Percentiles rank a stretch among this genome's conserved stretches.
Evolutionary conservation across 2,797 vertebrate genomes (phyloP).

Genomic region (Acanthurus leucopareius): DNA sequence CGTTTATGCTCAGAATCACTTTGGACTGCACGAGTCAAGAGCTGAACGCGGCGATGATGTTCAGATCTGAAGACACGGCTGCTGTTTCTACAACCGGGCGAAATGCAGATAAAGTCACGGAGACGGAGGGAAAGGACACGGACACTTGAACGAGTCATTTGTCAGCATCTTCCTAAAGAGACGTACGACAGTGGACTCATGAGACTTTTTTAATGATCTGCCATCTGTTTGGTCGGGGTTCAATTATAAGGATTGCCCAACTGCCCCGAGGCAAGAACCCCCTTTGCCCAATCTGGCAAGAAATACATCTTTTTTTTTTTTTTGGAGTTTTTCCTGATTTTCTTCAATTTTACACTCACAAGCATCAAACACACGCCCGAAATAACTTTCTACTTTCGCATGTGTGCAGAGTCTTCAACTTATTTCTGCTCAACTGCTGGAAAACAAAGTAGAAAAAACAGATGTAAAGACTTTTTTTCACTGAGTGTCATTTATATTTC

Average conservation of each 20-base stretch:
- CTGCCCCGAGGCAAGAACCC: too few relatives aligned
- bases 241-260: too few relatives aligned
- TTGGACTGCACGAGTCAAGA: slow-evolving; percentile 5
- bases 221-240: neutral
- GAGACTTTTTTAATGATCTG: neutral
- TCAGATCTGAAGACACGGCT: neutral
- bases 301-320: too few relatives aligned
- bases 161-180: neutral
- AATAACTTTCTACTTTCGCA: neutral
- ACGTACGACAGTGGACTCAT: too few relatives aligned
- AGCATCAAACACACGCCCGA: too few relatives aligned
- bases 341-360: neutral
- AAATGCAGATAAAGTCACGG: neutral
- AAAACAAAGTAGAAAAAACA: neutral
- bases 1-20: slow-evolving; percentile 8
- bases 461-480: neutral
- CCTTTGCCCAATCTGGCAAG: too few relatives aligned
- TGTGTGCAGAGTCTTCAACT: too few relatives aligned
- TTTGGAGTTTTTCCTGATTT: too few relatives aligned
- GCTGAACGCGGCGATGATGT: neutral
- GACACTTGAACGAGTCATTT: neutral
- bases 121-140: neutral
- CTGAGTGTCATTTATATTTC: neutral
- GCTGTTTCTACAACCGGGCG: neutral
- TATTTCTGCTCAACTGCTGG: neutral